Percentiles rank a stretch among this genome's conserved stretches.
Conservation (phyloP, 2,113 vertebrate species). For the Elephantulus edwardii region DNA sequence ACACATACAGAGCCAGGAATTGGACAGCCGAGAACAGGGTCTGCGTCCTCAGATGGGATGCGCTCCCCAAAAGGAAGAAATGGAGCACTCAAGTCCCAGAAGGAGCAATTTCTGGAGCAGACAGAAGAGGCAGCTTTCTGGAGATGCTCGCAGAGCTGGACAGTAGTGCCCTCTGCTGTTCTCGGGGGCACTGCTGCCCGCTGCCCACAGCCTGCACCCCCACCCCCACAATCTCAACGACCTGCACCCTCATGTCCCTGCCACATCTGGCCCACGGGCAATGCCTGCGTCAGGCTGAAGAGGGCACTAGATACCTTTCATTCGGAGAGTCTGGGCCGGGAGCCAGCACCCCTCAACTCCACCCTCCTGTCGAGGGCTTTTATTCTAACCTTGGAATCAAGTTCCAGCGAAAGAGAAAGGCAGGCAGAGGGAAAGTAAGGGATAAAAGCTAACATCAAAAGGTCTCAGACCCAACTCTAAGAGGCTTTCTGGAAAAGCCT, state of each 20-base stretch:
- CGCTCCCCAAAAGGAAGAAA: background rate
- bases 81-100: background rate
- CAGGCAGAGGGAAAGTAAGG: background rate
- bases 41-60: background rate
- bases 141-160: background rate
- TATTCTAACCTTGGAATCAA: background rate
- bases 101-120: background rate
- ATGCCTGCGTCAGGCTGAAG: conserved; percentile 20
- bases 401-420: background rate
- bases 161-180: background rate
- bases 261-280: background rate
- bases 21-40: background rate
- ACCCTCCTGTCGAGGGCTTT: background rate
- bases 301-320: background rate
- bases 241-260: background rate
- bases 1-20: background rate
- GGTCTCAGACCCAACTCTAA: background rate
- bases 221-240: background rate
- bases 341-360: background rate
- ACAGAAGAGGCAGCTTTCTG: background rate
- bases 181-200: background rate
- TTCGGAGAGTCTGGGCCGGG: background rate
- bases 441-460: background rate
- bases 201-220: background rate
- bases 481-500: conserved; percentile 12